phyloP scores from a whole-genome alignment of 2,797 vertebrate species.

The Pipistrellus nathusii region DNA sequence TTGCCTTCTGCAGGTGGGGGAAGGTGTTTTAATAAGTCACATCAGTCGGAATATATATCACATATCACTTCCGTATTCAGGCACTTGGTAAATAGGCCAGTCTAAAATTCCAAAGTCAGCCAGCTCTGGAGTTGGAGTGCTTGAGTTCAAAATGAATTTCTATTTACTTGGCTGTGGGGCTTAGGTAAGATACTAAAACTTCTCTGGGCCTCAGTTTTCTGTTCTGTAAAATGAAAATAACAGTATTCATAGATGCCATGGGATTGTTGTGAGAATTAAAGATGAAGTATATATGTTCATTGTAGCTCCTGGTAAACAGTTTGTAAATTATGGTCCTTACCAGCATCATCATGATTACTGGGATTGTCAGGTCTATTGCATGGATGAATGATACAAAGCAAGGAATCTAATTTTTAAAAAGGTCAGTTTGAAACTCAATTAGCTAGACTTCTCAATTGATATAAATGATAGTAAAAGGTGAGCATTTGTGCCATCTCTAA shows the following conservation, averaged over 20 bases:
- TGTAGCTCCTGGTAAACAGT: neutral
- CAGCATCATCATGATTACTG: neutral
- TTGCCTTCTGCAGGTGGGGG: neutral
- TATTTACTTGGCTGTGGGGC: neutral
- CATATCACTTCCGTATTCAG: neutral
- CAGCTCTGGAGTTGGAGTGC: neutral
- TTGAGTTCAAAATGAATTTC: neutral
- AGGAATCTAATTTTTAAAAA: neutral
- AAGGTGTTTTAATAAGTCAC: no score
- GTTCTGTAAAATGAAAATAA: conserved; percentile 39
- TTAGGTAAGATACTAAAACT: neutral
- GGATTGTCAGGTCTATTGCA: neutral
- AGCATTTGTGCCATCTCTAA: no score
- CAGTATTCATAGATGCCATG: neutral
- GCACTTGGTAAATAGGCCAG: neutral
- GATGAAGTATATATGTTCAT: neutral
- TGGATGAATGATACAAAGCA: neutral
- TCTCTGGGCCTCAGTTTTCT: neutral
- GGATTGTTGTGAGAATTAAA: neutral
- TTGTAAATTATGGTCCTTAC: neutral
- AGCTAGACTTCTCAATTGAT: neutral
- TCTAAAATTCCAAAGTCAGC: neutral
- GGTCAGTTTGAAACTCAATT: conserved; percentile 16
- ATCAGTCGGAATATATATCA: neutral
- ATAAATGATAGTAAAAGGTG: neutral